Evolutionary conservation across 2,888 invertebrate genomes (phyloP), one percentile per base, ranked within the genome.

Genomic region (Tipula vernalis): DNA sequence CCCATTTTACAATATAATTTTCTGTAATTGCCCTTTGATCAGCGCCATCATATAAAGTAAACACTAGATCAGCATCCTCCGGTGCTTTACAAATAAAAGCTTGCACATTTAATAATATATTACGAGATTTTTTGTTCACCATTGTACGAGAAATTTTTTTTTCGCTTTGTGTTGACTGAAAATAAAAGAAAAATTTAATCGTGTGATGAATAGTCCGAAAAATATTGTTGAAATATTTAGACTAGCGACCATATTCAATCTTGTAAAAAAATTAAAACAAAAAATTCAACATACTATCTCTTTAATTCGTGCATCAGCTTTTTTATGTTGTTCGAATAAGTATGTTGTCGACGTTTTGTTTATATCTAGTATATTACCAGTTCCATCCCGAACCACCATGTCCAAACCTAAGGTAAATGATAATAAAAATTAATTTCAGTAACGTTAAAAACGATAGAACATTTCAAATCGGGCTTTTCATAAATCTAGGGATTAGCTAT

Each of bases 81-180:
- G 94, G 93, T 92, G 97, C 95, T 90, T 97, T 97, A 90, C 97
- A 97, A 85, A 98, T 97, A 92, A 98, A 97, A 92, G 98, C 97
- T 90, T 96, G 95, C 13, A 98, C 95, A 87, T 96, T 95, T 51
- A 97, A 95, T 89, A 95, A 95, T 88, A 98, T 94, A 88, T 96
- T 96, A 92, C 96, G 96, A 5, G 96, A 95, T 89, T 94, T 94
- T 89, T 93, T 93, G 89, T 93, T 93, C 28, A 28, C 28, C 87
- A 92, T 92, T 15, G 92, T 91, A 89, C 93, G 93, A n/a, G 92
- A 91, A 41, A 89, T 87, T 86, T 92, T 91, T 87, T 92, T 92
- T 87, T 93, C 93, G 88, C 93, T 92, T 15, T 92, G 91, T 83
- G 93, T 93, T 87, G 92, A 93, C 94, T 94, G 84, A 8, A 88